Percentiles rank a stretch among this genome's conserved stretches.
Evolutionary conservation across 2,113 vertebrate genomes (phyloP).

Genomic region (Galemys pyrenaicus): DNA sequence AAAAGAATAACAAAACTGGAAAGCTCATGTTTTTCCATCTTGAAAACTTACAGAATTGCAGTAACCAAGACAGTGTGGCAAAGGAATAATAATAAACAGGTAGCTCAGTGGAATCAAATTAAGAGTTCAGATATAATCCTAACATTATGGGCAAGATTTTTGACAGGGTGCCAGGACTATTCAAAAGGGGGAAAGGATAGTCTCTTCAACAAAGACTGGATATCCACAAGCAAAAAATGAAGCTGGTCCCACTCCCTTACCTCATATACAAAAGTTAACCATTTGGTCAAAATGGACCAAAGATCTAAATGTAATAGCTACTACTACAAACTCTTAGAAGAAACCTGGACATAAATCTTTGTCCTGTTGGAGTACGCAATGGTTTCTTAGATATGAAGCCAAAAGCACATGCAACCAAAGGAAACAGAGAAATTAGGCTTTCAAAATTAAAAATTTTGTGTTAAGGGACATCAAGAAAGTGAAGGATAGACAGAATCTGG

Average conservation of each 20-base stretch:
- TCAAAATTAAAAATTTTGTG: neutral
- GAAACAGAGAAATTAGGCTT: neutral
- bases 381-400: neutral
- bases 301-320: neutral
- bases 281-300: neutral
- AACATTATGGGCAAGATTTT: neutral
- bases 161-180: neutral
- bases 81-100: neutral
- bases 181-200: neutral
- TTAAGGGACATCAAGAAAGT: neutral
- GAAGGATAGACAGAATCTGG: neutral
- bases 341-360: neutral
- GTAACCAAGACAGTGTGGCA: neutral
- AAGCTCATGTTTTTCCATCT: too few relatives aligned
- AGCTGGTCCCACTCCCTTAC: neutral
- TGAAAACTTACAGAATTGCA: neutral
- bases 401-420: neutral
- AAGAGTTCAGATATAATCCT: neutral
- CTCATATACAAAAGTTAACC: neutral
- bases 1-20: neutral
- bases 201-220: neutral
- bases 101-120: neutral
- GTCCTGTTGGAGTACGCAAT: neutral
- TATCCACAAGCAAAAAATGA: neutral
- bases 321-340: neutral